Base-by-base conservation (phyloP, 2,113 vertebrate species). In the Pseudopodoces humilis region DNA sequence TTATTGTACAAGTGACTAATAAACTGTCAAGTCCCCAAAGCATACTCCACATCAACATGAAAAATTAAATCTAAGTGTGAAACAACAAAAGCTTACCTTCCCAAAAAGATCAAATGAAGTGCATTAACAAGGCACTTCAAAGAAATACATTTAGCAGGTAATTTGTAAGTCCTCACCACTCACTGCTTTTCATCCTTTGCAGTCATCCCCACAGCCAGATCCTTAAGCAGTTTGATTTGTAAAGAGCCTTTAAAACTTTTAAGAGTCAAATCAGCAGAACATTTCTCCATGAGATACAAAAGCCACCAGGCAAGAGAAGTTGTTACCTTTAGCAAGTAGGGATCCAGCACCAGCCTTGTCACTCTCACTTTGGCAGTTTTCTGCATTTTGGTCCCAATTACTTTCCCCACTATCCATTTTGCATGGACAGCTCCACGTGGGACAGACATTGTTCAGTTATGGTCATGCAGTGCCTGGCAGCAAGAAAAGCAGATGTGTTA, bases 361-460 rank as follows among this genome's bases (percentile, higher is more conserved):
- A 99, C 99, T 96, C 99, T 98, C 83, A 99, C 99, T 98, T 99
- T 99, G 24, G 99, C 99, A 7, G 99, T 99, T 96, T 99, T 99
- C 62, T 75, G 93, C 99, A 99, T 99, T 94, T 99, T 99, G 81
- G 99, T 99, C 63, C 99, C 99, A 68, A 99, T 99, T 4, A 99
- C 99, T 96, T 97, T 98, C 47, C 99, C 99, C 49, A 99, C 98
- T 55, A 99, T 96, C 99, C 99, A 99, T 94, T 98, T 99, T 31
- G 99, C 99, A 82, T 99, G 99, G 63, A 99, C 98, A 30, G 98
- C 96, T 59, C 97, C 98, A 41, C 98, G 98, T 89, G 97, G 98
- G 10, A 95, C 82, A 41, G 99, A 99, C 99, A 99, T 99, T 11
- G n/a, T 52, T 62, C 94, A 94, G 92, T n/a, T 96, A 3, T 50